A percentile compares a stretch with the other conserved stretches of the same genome.
phyloP scores from a whole-genome alignment of 2,113 vertebrate species.

The Psammodynastes pulverulentus region DNA sequence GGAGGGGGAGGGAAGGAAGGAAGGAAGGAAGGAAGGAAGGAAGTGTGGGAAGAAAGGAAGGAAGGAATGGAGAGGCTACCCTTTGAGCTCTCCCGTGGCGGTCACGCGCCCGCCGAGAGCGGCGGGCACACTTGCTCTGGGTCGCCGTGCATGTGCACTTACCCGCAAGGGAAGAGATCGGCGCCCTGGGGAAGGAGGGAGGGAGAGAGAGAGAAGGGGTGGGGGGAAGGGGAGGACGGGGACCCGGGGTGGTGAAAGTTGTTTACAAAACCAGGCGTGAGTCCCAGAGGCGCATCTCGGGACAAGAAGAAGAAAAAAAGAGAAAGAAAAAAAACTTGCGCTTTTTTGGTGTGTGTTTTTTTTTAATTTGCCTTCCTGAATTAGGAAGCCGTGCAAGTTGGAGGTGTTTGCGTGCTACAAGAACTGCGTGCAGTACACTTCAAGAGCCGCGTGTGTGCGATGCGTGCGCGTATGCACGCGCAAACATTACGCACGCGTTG shows the following conservation, averaged over 20 bases:
- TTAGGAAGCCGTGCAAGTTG: fast-evolving
- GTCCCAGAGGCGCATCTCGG: not conserved
- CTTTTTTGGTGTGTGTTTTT: not conserved
- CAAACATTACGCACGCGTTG: not conserved
- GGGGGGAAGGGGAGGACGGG: not conserved
- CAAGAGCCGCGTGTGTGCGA: not conserved
- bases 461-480: too few relatives aligned
- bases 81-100: not conserved
- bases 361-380: not conserved
- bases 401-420: not conserved
- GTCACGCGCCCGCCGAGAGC: not conserved
- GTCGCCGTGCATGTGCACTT: not conserved
- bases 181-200: not conserved
- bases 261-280: not conserved
- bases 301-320: not conserved
- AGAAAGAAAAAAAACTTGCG: too few relatives aligned
- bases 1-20: too few relatives aligned
- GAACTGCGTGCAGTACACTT: not conserved
- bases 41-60: too few relatives aligned
- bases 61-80: not conserved
- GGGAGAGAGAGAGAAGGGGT: too few relatives aligned
- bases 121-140: not conserved
- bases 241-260: not conserved
- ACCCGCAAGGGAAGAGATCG: not conserved
- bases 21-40: too few relatives aligned